Evolutionary conservation across 2,888 invertebrate species (phyloP), one percentile per base, ranked within the genome.

Genomic region (Sarcophaga rosellei): DNA sequence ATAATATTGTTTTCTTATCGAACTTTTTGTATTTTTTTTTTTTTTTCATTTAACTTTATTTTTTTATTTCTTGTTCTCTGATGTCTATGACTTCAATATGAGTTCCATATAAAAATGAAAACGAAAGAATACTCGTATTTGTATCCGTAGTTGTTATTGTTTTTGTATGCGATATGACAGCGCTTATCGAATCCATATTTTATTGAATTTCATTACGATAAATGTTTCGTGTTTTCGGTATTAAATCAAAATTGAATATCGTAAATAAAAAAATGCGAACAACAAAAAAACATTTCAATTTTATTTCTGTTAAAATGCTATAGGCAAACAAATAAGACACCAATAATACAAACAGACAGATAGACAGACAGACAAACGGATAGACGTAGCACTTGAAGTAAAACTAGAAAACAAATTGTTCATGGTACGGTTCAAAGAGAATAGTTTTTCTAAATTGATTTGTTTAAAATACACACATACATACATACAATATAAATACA

Each of bases 171-270:
- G 15, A 53, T 69, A 62, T 70, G 61, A 61, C 62, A 11, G 35
- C 70, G 25, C 45, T 80, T 80, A 73, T 80, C 66, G 47, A 74
- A 59, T 61, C 44, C 44, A 59, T 61, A 17, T 81, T 68, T 35
- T 80, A 73, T 69, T 68, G 68, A 68, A 69, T 81, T 53, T 53
- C 21, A 62, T 61, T 61, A 11, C 20, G 61, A 47, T 81, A 44
- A 1, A 63, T 17, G 21, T 20, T 72, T 68, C 66, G 47, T 80
- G 80, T 12, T 8, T 78, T 79, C 69, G 17, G 15, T 47, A 2
- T 57, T 53, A 53, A 62, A 75, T 44, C 8, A 53, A 57, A 63
- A 69, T 69, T 62, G 8, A 35, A 63, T 69, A 69, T 69, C 21
- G 44, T 69, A 75, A 81, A 75, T 75, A 74, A 68, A 74, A 74